Conservation (phyloP, 2,888 invertebrate genomes). For the Cantharis flavilabris region DNA sequence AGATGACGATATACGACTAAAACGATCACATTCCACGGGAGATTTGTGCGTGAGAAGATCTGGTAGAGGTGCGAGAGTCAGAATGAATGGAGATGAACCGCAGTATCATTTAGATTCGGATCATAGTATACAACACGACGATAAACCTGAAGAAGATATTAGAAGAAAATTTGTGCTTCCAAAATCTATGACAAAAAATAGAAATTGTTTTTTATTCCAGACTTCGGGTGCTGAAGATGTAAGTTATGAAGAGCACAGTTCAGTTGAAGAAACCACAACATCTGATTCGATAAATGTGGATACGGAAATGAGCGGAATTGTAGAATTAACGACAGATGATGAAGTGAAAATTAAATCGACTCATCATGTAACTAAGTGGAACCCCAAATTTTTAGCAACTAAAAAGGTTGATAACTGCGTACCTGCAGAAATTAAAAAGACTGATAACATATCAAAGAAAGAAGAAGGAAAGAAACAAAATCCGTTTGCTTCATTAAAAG, state of each 20-base stretch:
- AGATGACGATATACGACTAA: constrained; percentile 51
- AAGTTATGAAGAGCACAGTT: constrained; percentile 55
- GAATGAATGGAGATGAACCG: constrained; percentile 53
- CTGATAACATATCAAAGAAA: constrained; percentile 52
- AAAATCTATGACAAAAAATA: constrained; percentile 43
- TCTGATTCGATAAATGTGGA: constrained; percentile 59
- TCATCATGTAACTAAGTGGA: neutral
- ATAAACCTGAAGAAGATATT: constrained; percentile 58
- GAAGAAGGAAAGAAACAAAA: constrained; percentile 48
- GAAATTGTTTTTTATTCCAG: constrained; percentile 50
- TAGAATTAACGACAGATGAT: constrained; percentile 50
- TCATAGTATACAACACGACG: constrained; percentile 59
- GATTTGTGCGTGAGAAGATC: constrained; percentile 55
- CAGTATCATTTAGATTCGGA: constrained; percentile 59
- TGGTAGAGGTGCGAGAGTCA: constrained; percentile 46
- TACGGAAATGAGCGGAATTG: constrained; percentile 57
- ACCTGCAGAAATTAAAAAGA: constrained; percentile 44
- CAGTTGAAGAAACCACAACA: constrained; percentile 57
- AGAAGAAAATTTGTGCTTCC: constrained; percentile 53
- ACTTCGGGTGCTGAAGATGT: constrained; percentile 48
- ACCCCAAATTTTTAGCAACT: neutral
- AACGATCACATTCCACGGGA: constrained; percentile 59
- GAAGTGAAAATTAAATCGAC: constrained; percentile 41
- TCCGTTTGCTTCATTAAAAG: constrained; percentile 54
- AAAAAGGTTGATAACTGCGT: neutral